Percentiles rank a stretch among this genome's conserved stretches.
Evolutionary conservation across 1,140 invertebrate genomes (phyloP).

Genomic region (Oscheius sp.): DNA sequence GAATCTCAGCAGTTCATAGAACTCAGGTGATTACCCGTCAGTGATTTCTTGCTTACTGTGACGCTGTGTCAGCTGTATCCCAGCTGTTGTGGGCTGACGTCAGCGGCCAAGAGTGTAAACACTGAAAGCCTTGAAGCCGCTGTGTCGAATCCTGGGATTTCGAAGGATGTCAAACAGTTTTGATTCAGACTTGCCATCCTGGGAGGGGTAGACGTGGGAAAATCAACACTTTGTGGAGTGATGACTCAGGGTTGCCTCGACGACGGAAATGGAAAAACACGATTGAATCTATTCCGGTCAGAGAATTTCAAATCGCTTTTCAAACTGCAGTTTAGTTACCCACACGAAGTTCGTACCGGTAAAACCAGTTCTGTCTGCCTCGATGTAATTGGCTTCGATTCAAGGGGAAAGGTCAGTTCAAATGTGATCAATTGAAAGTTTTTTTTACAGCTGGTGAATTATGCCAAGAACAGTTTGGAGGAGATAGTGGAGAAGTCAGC

Average conservation of each 20-base stretch:
- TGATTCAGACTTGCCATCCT: conserved; percentile 44
- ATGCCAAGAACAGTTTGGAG: conserved; percentile 84
- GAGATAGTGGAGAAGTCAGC: conserved; percentile 86
- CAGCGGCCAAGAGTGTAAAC: conserved; percentile 5
- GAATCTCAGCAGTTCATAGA: conserved; percentile 78
- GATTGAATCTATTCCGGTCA: conserved; percentile 80
- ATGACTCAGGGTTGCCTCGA: conserved; percentile 90
- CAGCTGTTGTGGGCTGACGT: not conserved
- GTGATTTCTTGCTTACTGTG: not conserved
- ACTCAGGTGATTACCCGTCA: conserved; percentile 19
- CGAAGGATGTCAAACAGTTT: not conserved
- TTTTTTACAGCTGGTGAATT: conserved; percentile 72
- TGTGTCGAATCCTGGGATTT: no score
- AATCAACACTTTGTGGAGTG: conserved; percentile 70
- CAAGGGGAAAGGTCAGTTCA: conserved; percentile 62
- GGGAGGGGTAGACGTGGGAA: conserved; percentile 48
- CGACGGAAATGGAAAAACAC: conserved; percentile 86
- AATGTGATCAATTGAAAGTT: not conserved
- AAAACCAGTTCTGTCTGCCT: conserved; percentile 92
- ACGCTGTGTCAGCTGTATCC: not conserved
- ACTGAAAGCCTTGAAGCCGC: no score
- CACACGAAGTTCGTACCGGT: conserved; percentile 93
- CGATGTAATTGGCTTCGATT: conserved; percentile 85
- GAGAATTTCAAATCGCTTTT: conserved; percentile 4
- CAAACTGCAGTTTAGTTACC: conserved; percentile 69